Evolutionary conservation across 1,140 invertebrate genomes (phyloP).

Genomic region (Ylistrum balloti): DNA sequence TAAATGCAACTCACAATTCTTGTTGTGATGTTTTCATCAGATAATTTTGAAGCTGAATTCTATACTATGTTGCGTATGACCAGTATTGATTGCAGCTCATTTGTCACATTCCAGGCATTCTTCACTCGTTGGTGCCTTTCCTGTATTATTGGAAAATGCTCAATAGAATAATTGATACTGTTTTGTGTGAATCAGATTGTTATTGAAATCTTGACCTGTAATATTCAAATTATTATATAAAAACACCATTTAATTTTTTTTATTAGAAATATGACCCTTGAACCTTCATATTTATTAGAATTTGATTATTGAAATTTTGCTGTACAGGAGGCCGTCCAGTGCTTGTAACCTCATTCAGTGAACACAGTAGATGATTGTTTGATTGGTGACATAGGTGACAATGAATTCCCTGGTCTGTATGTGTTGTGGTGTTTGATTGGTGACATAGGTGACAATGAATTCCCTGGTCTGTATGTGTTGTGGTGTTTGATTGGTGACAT

Average conservation of each 20-base stretch:
- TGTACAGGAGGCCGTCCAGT: not conserved
- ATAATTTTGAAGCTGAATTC: constrained; percentile 15
- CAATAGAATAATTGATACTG: constrained; percentile 4
- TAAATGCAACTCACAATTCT: not conserved
- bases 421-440: not conserved
- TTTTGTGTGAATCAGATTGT: not conserved
- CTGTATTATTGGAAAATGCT: constrained; percentile 1
- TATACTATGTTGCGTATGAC: not conserved
- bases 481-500: too few relatives aligned
- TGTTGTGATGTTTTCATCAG: not conserved
- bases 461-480: not conserved
- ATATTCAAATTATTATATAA: not conserved
- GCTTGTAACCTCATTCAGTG: not conserved
- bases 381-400: not conserved
- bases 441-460: too few relatives aligned
- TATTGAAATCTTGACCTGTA: not conserved
- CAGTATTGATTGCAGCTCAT: not conserved
- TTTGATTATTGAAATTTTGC: not conserved
- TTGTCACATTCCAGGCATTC: not conserved
- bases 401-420: not conserved
- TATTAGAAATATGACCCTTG: not conserved
- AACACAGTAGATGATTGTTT: not conserved
- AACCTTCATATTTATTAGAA: not conserved
- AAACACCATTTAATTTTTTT: constrained; percentile 10
- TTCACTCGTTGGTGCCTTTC: not conserved